These are phyloP conservation scores for Cairina moschata DNA, from an alignment of 2,113 vertebrate genomes.

Conservation along the genomic window DNA sequence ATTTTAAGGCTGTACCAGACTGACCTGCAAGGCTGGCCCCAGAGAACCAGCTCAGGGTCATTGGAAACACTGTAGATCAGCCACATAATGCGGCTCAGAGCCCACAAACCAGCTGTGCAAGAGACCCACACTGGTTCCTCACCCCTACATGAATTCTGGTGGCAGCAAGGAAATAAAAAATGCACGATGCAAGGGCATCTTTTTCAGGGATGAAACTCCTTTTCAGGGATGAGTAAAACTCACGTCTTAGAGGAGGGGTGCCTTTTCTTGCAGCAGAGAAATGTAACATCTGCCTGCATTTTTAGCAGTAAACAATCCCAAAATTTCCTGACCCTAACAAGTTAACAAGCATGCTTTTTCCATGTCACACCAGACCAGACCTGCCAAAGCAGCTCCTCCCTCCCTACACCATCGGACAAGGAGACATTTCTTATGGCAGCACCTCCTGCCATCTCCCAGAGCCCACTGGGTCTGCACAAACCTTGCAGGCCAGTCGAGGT, in stretches of 20 bases:
- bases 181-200: not conserved
- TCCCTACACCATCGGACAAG: not conserved
- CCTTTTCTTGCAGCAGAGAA: not conserved
- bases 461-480: not conserved
- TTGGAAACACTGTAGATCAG: not conserved
- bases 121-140: not conserved
- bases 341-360: not conserved
- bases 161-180: not conserved
- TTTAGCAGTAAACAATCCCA: not conserved
- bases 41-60: not conserved
- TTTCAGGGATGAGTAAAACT: not conserved
- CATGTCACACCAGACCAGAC: not conserved
- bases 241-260: not conserved
- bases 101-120: accelerated
- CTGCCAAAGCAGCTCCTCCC: not conserved
- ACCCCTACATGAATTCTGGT: not conserved
- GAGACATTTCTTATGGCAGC: not conserved
- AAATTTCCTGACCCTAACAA: not conserved
- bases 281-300: not conserved
- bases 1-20: slow-evolving; percentile 5
- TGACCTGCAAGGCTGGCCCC: not conserved
- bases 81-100: not conserved
- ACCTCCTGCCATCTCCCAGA: not conserved
- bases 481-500: not conserved
- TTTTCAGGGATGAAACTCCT: not conserved